Evolutionary conservation across 2,888 invertebrate species (phyloP).

Genomic region (Cheilosia vernalis): DNA sequence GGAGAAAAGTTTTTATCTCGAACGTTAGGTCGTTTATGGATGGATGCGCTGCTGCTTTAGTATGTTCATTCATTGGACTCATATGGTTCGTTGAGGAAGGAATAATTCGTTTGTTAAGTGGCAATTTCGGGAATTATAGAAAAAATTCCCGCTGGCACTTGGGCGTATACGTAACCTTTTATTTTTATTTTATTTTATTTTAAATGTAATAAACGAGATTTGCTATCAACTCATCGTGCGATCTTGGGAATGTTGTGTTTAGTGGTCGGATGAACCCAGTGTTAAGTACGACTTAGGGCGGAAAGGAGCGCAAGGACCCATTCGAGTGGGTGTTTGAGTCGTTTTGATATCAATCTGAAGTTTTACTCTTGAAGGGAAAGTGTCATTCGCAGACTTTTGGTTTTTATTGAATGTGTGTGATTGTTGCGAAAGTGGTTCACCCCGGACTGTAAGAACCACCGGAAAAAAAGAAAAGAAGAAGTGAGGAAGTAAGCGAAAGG

Average conservation of each 20-base stretch:
- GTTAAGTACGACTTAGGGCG: background rate
- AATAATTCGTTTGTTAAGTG: slow-evolving; percentile 46
- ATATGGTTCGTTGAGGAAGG: slow-evolving; percentile 46
- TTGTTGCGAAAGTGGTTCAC: no score
- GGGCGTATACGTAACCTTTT: slow-evolving; percentile 58
- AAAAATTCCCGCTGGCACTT: slow-evolving; percentile 34
- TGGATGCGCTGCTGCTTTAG: slow-evolving; percentile 23
- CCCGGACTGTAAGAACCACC: no score
- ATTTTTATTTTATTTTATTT: slow-evolving; percentile 1
- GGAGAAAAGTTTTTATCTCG: slow-evolving; percentile 55
- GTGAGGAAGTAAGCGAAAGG: no score
- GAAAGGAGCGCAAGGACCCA: background rate
- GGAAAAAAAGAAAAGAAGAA: no score
- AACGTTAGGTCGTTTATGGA: slow-evolving; percentile 51
- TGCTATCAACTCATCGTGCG: background rate
- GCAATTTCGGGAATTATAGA: slow-evolving; percentile 41
- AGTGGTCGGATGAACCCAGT: background rate
- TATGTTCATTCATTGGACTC: slow-evolving; percentile 32
- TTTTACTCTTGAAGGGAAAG: no score
- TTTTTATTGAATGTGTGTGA: no score
- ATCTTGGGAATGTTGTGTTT: slow-evolving; percentile 14
- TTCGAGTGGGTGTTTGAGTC: background rate
- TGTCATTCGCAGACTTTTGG: no score
- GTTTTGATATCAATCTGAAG: background rate
- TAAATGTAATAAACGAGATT: background rate